These are phyloP conservation scores for Galaxea fascicularis DNA, from an alignment of 92 coral and sea anemone genomes.

Conservation along the genomic window DNA sequence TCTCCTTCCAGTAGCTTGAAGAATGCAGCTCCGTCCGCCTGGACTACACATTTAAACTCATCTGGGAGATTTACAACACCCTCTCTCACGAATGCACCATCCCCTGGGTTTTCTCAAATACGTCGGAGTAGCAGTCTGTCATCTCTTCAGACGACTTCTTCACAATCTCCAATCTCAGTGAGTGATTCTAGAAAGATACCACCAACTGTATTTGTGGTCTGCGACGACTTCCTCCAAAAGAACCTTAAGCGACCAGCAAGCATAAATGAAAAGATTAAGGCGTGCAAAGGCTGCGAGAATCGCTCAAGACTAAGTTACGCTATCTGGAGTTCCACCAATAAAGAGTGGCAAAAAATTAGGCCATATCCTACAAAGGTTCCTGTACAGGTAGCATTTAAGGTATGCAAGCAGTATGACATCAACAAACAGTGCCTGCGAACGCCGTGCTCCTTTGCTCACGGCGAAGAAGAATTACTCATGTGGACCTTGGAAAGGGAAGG, in stretches of 20 bases:
- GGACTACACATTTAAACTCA: background rate
- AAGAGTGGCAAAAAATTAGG: constrained; percentile 65
- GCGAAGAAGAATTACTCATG: constrained; percentile 60
- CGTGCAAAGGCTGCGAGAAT: constrained; percentile 67
- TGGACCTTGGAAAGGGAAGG: constrained; percentile 81
- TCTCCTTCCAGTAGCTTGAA: background rate
- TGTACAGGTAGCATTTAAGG: constrained; percentile 45
- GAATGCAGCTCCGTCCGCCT: background rate
- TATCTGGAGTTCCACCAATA: constrained; percentile 59
- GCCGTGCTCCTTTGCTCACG: constrained; percentile 83
- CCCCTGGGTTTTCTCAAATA: background rate
- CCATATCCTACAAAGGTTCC: constrained; percentile 49
- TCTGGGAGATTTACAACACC: background rate
- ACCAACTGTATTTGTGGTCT: constrained; percentile 42
- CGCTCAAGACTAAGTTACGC: constrained; percentile 55
- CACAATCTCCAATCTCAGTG: background rate
- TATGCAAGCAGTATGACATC: constrained; percentile 52
- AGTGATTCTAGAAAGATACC: constrained; percentile 18
- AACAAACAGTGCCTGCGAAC: constrained; percentile 40
- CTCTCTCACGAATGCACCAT: background rate
- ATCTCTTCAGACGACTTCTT: background rate
- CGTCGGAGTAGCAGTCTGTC: background rate
- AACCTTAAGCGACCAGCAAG: constrained; percentile 14
- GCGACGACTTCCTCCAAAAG: constrained; percentile 53
- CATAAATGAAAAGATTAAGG: constrained; percentile 24